These are phyloP conservation scores for Agapetus fuscipes DNA, from an alignment of 2,888 invertebrate species.

Conservation along the genomic window DNA sequence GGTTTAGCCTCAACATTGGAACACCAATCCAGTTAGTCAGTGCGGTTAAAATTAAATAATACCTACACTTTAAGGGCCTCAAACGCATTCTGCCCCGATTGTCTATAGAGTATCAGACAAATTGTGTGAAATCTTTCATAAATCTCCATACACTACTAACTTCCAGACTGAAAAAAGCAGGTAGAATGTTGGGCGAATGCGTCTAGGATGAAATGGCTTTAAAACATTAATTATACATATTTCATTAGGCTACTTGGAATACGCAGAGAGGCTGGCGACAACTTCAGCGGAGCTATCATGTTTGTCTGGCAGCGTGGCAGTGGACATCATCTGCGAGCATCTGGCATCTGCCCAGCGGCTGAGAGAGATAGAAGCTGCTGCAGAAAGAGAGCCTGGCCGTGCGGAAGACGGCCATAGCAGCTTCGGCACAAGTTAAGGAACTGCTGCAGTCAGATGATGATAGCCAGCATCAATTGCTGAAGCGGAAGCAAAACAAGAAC, in stretches of 20 bases:
- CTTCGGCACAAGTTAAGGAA: constrained; percentile 34
- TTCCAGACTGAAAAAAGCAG: too few relatives aligned
- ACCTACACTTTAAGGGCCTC: too few relatives aligned
- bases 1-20: too few relatives aligned
- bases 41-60: too few relatives aligned
- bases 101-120: too few relatives aligned
- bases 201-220: too few relatives aligned
- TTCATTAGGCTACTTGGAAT: constrained; percentile 42
- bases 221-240: too few relatives aligned
- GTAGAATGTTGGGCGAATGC: too few relatives aligned
- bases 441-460: constrained; percentile 30
- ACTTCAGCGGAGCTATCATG: constrained; percentile 45
- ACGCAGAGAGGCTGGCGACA: constrained; percentile 46
- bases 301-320: constrained; percentile 42
- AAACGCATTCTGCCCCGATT: too few relatives aligned
- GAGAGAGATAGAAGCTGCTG: constrained; percentile 35
- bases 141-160: too few relatives aligned
- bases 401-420: constrained; percentile 38
- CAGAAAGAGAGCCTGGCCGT: constrained; percentile 41
- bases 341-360: constrained; percentile 40
- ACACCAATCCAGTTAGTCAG: too few relatives aligned
- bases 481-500: background rate
- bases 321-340: constrained; percentile 44
- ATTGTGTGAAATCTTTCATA: too few relatives aligned
- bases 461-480: background rate